Evolutionary conservation across 1,140 invertebrate species (phyloP), one percentile per base, ranked within the genome.

Genomic region (Steinernema feltiae): DNA sequence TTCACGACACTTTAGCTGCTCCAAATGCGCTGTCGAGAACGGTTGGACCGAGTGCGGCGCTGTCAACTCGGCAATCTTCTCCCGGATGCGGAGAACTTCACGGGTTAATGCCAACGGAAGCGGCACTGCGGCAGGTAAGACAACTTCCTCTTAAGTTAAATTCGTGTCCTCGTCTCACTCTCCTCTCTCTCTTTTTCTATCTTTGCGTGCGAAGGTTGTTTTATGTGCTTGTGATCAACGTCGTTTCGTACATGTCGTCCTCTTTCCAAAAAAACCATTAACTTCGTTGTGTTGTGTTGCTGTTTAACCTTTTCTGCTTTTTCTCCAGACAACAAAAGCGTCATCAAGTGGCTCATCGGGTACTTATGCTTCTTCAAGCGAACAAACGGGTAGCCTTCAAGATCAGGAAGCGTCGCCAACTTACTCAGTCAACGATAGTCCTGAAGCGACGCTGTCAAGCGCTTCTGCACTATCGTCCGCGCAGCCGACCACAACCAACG

Each of bases 81-180:
- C 27, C 32, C 30, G 73, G 53, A 3, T 7, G 3, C 30, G 74
- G 0, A 70, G 48, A 30, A 24, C 78, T 21, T 0, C 78, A 77
- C 21, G 27, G 24, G 0, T 73, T 78, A n/a, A 78, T 78, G 30
- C 76, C 76, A 0, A 69, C 31, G 2, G 24, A 80, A 29, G 15
- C 75, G 29, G 32, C 76, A 31, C 32, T 74, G 17, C 77, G 30
- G 30, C 48, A 79, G 30, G 77, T 79, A 24, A 46, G 53, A 12
- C 0, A 41, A 75, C 29, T 77, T 77, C 32, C 48, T 80, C n/a
- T n/a, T n/a, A n/a, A n/a, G n/a, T n/a, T n/a, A n/a, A n/a, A n/a
- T n/a, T n/a, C n/a, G n/a, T n/a, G n/a, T n/a, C n/a, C n/a, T n/a
- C n/a, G n/a, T n/a, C n/a, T n/a, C n/a, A n/a, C n/a, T n/a, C n/a